Conservation (phyloP, 2,113 vertebrate genomes). For the Phyllostomus hastatus region DNA sequence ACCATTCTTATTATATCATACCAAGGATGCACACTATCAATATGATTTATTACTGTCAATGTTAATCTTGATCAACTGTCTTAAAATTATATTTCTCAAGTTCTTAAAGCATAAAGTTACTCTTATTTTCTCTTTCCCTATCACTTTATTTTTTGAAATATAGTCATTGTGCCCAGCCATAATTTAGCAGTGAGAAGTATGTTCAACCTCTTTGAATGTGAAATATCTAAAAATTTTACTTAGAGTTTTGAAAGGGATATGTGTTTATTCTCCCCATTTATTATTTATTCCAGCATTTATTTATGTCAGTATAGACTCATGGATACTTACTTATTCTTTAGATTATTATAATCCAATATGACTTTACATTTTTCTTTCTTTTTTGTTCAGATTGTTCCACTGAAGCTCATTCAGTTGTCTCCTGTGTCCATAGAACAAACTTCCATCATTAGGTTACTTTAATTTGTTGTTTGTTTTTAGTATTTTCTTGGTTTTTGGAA, state of each 20-base stretch:
- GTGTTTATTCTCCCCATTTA: neutral
- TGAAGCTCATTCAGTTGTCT: neutral
- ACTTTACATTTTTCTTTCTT: neutral
- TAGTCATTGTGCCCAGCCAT: neutral
- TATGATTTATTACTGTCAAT: neutral
- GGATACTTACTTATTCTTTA: neutral
- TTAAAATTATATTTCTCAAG: neutral
- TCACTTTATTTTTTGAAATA: neutral
- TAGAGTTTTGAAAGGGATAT: neutral
- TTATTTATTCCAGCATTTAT: neutral
- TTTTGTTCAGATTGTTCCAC: neutral
- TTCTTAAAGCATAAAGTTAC: neutral
- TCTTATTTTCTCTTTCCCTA: neutral
- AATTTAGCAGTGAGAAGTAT: neutral
- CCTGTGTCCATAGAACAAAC: neutral
- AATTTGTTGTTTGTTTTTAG: neutral
- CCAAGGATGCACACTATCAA: neutral
- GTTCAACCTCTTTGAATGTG: neutral
- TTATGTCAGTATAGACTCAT: neutral
- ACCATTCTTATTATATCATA: neutral
- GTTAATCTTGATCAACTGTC: neutral
- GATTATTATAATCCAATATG: neutral
- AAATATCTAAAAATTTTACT: neutral
- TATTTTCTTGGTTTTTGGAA: neutral
- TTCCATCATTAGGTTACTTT: neutral